These are phyloP conservation scores for Squalus acanthias DNA, from an alignment of 2,797 vertebrate species.

Conservation along the genomic window DNA sequence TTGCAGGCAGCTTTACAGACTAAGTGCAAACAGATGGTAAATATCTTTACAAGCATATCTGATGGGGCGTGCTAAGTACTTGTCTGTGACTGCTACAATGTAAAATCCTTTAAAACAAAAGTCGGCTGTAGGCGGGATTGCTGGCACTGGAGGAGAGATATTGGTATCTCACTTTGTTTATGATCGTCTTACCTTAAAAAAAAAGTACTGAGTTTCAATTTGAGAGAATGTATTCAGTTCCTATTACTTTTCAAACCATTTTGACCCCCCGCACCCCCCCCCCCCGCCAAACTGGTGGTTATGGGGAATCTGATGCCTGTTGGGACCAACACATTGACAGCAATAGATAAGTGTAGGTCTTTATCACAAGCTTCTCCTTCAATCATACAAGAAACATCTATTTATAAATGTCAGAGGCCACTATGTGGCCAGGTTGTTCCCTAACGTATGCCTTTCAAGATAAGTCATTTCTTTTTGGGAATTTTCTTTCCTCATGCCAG, in stretches of 20 bases:
- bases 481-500: neutral
- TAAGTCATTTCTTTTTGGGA: neutral
- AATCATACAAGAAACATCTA: slow-evolving; percentile 21
- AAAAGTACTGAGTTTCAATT: neutral
- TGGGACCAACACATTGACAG: neutral
- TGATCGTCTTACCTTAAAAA: neutral
- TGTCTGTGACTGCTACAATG: neutral
- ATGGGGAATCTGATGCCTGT: neutral
- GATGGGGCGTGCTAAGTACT: neutral
- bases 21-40: slow-evolving; percentile 11
- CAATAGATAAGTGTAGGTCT: neutral
- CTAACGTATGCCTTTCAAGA: neutral
- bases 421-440: neutral
- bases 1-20: slow-evolving; percentile 1
- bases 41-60: slow-evolving; percentile 2
- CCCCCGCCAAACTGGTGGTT: neutral
- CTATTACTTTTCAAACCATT: neutral
- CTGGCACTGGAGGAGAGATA: neutral
- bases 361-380: neutral
- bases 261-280: neutral
- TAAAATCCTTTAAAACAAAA: neutral
- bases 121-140: neutral
- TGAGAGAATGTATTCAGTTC: neutral
- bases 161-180: neutral
- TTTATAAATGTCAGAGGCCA: neutral